phyloP scores from a whole-genome alignment of 2,888 invertebrate species.

The Synergus itoensis region DNA sequence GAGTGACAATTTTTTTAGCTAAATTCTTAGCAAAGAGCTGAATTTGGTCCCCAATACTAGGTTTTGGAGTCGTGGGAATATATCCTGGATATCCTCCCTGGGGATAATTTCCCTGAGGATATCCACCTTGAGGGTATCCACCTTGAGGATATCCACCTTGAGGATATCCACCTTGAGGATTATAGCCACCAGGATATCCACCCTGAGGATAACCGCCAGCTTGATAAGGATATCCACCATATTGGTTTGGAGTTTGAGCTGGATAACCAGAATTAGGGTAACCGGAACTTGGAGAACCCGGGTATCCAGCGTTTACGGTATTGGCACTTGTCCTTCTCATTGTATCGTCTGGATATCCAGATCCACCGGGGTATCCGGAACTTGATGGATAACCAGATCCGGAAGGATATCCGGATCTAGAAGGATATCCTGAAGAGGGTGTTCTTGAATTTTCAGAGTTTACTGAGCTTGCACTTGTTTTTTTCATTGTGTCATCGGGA shows the following conservation, averaged over 20 bases:
- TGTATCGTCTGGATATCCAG: conserved; percentile 44
- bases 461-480: background rate
- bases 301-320: conserved; percentile 47
- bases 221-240: conserved; percentile 50
- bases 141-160: conserved; percentile 48
- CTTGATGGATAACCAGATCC: conserved; percentile 44
- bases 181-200: conserved; percentile 48
- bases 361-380: conserved; percentile 24
- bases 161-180: conserved; percentile 54
- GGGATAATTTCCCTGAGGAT: conserved; percentile 47
- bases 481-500: conserved; percentile 15
- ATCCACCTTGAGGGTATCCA: conserved; percentile 48
- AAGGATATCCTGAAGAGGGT: conserved; percentile 41
- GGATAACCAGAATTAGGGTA: conserved; percentile 52
- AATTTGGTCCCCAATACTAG: conserved; percentile 67
- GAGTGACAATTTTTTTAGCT: conserved; percentile 66
- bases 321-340: conserved; percentile 31
- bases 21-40: conserved; percentile 66
- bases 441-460: conserved; percentile 8
- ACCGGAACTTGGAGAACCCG: conserved; percentile 45
- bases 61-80: conserved; percentile 63
- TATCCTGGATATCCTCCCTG: conserved; percentile 52
- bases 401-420: conserved; percentile 27
- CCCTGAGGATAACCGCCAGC: conserved; percentile 49
- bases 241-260: conserved; percentile 52